phyloP scores from a whole-genome alignment of 2,888 invertebrate species.

The Sinohyriopsis cumingii region DNA sequence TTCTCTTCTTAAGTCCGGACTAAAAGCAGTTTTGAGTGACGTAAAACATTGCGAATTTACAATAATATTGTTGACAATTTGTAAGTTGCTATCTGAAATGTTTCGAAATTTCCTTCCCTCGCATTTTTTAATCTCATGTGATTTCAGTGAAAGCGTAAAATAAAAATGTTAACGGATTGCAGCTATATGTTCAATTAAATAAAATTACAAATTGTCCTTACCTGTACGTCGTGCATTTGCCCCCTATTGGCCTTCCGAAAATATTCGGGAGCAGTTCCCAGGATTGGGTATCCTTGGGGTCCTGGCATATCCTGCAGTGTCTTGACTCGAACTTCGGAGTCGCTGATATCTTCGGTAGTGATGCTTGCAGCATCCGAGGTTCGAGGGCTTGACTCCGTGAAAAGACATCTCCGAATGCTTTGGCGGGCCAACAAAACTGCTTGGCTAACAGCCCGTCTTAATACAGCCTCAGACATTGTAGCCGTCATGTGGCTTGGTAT shows the following conservation, averaged over 20 bases:
- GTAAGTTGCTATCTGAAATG: too few species aligned
- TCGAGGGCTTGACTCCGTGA: conserved; percentile 21
- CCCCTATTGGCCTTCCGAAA: conserved; percentile 65
- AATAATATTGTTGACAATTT: too few species aligned
- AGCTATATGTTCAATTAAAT: neutral
- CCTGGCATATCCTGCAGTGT: conserved; percentile 63
- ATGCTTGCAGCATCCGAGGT: conserved; percentile 17
- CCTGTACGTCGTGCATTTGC: conserved; percentile 67
- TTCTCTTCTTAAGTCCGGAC: too few species aligned
- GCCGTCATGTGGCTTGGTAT: conserved; percentile 13
- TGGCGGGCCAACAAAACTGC: conserved; percentile 29
- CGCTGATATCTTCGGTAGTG: conserved; percentile 8
- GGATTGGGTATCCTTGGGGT: conserved; percentile 63
- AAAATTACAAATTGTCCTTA: conserved; percentile 28
- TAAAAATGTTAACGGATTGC: neutral
- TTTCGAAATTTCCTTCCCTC: too few species aligned
- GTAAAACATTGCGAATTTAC: too few species aligned
- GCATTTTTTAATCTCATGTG: too few species aligned
- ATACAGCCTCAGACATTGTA: conserved; percentile 26
- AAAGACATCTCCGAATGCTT: conserved; percentile 17
- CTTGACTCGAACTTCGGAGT: conserved; percentile 9
- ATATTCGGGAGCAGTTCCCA: conserved; percentile 67
- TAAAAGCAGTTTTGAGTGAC: too few species aligned
- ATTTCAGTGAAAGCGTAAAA: neutral
- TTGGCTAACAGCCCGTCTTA: conserved; percentile 36